phyloP scores from a whole-genome alignment of 2,113 vertebrate genomes.

The Protobothrops flavoviridis region DNA sequence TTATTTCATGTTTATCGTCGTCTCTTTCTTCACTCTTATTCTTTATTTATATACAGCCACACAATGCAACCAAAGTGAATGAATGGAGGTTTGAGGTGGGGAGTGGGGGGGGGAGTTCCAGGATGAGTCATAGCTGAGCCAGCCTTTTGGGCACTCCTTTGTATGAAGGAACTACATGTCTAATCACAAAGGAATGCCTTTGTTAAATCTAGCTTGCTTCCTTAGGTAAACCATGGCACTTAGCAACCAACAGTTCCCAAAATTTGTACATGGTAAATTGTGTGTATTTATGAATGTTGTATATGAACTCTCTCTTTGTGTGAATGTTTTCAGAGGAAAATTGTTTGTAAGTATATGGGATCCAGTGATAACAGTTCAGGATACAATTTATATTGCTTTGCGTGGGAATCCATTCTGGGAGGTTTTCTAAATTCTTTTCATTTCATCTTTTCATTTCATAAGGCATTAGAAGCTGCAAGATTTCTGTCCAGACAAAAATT shows the following conservation, averaged over 20 bases:
- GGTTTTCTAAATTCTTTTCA: neutral
- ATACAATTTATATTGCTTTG: neutral
- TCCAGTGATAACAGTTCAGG: neutral
- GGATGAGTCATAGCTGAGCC: conserved; percentile 22
- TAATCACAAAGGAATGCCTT: conserved; percentile 26
- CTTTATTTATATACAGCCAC: conserved; percentile 23
- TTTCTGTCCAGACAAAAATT: neutral
- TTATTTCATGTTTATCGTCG: conserved; percentile 5
- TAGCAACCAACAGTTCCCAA: neutral
- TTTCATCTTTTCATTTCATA: neutral
- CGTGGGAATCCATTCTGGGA: neutral
- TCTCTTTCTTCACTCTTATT: neutral
- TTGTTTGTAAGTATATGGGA: neutral
- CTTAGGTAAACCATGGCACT: conserved; percentile 7
- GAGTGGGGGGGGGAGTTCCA: neutral
- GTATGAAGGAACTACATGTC: conserved; percentile 1
- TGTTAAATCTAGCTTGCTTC: conserved; percentile 5
- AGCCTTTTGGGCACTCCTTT: conserved; percentile 18
- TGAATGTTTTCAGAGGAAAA: neutral
- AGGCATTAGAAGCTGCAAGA: neutral
- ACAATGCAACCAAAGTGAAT: conserved; percentile 14
- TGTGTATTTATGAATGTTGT: neutral
- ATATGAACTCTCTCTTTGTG: neutral
- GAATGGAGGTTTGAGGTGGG: conserved; percentile 4
- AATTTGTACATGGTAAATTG: neutral